A percentile compares a stretch with the other conserved stretches of the same genome.
phyloP scores from a whole-genome alignment of 1,140 invertebrate species.

The Philopotamus ludificatus region DNA sequence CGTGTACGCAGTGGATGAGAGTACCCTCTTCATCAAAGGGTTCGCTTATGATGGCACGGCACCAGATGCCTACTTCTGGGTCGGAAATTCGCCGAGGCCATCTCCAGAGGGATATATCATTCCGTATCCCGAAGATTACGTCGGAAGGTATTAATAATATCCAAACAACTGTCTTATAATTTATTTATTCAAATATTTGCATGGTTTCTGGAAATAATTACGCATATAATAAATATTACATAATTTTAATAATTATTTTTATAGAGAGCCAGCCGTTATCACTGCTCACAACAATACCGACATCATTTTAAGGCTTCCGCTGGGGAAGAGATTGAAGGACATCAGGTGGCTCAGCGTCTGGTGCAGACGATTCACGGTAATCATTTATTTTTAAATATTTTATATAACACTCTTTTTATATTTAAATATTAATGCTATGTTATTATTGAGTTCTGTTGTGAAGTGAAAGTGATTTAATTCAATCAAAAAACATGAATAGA shows the following conservation, averaged over 20 bases:
- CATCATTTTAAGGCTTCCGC: conserved; percentile 79
- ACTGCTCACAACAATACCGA: conserved; percentile 73
- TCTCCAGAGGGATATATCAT: conserved; percentile 78
- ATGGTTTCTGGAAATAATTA: too few relatives aligned
- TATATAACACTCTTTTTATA: not conserved
- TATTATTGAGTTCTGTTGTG: not conserved
- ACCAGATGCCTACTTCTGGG: conserved; percentile 86
- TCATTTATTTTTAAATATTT: conserved; percentile 46
- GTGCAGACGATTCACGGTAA: conserved; percentile 87
- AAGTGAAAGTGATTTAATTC: not conserved
- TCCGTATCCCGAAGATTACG: conserved; percentile 80
- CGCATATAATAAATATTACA: conserved; percentile 21
- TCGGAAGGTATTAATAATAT: conserved; percentile 58
- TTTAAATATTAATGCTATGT: not conserved
- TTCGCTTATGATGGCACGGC: conserved; percentile 85
- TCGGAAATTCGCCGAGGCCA: conserved; percentile 73
- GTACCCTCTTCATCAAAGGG: conserved; percentile 80
- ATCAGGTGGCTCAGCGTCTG: conserved; percentile 88
- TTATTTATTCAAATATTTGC: too few relatives aligned
- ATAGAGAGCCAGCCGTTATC: conserved; percentile 76
- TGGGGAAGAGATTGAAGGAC: conserved; percentile 78
- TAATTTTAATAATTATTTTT: conserved; percentile 45
- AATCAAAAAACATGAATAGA: not conserved
- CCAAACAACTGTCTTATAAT: not conserved
- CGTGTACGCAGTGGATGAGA: conserved; percentile 84